Evolutionary conservation across 2,888 invertebrate genomes (phyloP).

Genomic region (Heliconius aoede): DNA sequence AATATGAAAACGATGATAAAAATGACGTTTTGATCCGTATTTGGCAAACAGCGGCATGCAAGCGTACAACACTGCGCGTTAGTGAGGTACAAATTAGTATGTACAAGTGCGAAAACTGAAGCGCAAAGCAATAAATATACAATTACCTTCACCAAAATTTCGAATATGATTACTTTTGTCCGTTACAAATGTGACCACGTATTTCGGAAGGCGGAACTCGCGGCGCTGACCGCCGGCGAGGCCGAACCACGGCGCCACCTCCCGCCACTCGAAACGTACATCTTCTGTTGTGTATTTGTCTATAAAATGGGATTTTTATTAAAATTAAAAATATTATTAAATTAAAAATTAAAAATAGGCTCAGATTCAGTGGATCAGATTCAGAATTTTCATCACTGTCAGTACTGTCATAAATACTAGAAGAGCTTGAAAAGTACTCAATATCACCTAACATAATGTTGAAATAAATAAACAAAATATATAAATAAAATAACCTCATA

Average conservation of each 20-base stretch:
- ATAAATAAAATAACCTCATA: too few relatives aligned
- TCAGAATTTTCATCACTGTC: too few relatives aligned
- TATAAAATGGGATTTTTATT: conserved; percentile 53
- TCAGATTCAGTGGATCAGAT: too few relatives aligned
- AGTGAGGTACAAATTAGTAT: conserved; percentile 60
- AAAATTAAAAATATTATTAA: too few relatives aligned
- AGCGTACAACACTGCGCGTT: conserved; percentile 54
- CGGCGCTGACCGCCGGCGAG: conserved; percentile 80
- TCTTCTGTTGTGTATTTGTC: conserved; percentile 85
- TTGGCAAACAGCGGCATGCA: conserved; percentile 45
- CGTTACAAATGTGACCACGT: conserved; percentile 85
- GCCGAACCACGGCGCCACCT: conserved; percentile 79
- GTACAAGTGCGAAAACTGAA: conserved; percentile 74
- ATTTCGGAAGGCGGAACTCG: conserved; percentile 85
- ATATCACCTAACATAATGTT: too few relatives aligned
- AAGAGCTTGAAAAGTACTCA: too few relatives aligned
- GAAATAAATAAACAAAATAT: too few relatives aligned
- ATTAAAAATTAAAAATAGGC: too few relatives aligned
- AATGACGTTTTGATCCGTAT: conserved; percentile 28
- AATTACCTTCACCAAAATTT: conserved; percentile 86
- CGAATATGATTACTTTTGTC: conserved; percentile 85
- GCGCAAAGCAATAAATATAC: conserved; percentile 81
- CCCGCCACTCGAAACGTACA: conserved; percentile 86
- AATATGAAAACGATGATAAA: background rate
- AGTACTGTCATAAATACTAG: too few relatives aligned